phyloP scores from a whole-genome alignment of 2,113 vertebrate genomes.

The Rhinopomastus cyanomelas region DNA sequence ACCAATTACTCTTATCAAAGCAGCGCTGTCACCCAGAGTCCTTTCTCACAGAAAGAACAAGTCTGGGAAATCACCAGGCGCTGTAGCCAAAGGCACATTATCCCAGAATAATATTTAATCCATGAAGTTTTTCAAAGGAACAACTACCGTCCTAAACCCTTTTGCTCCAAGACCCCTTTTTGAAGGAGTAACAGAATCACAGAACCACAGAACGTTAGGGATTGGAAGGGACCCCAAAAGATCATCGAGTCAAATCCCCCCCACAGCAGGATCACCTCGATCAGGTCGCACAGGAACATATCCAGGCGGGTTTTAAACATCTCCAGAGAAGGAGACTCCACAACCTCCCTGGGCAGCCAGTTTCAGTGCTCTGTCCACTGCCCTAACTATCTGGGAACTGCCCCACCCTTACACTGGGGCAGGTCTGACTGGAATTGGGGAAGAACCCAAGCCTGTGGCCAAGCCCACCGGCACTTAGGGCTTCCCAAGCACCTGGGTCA shows the following conservation, averaged over 20 bases:
- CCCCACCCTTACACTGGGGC: neutral
- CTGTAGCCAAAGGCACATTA: neutral
- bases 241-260: too few species aligned
- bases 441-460: neutral
- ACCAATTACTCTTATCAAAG: neutral
- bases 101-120: neutral
- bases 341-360: too few species aligned
- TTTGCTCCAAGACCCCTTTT: neutral
- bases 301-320: too few species aligned
- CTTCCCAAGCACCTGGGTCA: neutral
- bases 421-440: neutral
- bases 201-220: too few species aligned
- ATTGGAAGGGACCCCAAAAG: too few species aligned
- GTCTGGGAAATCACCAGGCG: neutral
- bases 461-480: fast-evolving
- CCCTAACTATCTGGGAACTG: neutral
- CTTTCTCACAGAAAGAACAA: neutral
- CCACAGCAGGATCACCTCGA: too few species aligned
- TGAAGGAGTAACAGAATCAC: too few species aligned
- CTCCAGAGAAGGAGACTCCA: too few species aligned
- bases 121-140: neutral
- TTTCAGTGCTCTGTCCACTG: too few species aligned
- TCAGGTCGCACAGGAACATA: too few species aligned
- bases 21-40: neutral
- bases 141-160: neutral